Evolutionary conservation across 2,888 invertebrate genomes (phyloP), one percentile per base, ranked within the genome.

Genomic region (Plagodis pulveraria): DNA sequence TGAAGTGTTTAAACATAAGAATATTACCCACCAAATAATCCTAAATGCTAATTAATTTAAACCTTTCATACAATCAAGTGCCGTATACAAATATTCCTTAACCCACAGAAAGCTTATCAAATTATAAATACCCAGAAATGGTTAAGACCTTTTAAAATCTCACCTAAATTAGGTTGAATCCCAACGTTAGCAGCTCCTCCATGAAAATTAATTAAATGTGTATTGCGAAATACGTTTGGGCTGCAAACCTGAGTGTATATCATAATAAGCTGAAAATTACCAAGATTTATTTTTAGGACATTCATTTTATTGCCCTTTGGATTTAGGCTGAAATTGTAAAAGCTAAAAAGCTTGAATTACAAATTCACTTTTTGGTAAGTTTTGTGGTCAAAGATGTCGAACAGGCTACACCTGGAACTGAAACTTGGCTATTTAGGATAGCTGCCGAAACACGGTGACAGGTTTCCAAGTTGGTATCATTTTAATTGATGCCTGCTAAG

Each of bases 91-190:
- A 22, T 22, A 22, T 1, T 1, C 22, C 22, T 22, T 22, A 22
- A 22, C 22, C 22, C 22, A 22, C n/a, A 10, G 10, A n/a, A 41
- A 41, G 41, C 8, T 41, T n/a, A n/a, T 41, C 70, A 67, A 74
- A 79, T 80, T 81, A 78, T 46, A 50, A 50, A 63, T 69, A 66
- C 46, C 50, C 53, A 38, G 67, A 32, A 54, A 36, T 48, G 52
- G 45, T 47, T 54, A 57, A 51, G 51, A 58, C 67, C 67, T 70
- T 71, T 69, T 62, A 69, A 71, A 76, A 72, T 74, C 72, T 69
- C 66, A 56, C 61, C 67, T 62, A 66, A 74, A 77, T 71, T 71
- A 70, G 61, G 63, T 73, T 63, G 63, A 57, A 51, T 47, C 53
- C 51, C 53, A 55, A 62, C 66, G 63, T 64, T 63, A 63, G 56